Evolutionary conservation across 2,113 vertebrate genomes (phyloP), one percentile per base, ranked within the genome.

Genomic region (Panthera uncia): DNA sequence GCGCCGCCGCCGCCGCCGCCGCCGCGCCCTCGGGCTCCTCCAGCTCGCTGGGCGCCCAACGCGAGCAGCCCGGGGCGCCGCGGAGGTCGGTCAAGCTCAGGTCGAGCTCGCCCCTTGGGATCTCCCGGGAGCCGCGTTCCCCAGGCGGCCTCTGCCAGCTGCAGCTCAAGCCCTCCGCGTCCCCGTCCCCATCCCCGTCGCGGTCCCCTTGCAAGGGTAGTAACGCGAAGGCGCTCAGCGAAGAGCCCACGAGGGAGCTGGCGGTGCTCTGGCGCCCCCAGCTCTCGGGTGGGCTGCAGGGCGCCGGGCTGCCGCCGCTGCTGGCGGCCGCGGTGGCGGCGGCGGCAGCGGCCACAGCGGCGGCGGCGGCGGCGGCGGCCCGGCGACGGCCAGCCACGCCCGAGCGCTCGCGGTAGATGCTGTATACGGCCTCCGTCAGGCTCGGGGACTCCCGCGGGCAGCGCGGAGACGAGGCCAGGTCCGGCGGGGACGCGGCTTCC

Each of bases 351-450:
- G 76, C 50, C 23, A 57, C 94, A 16, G 78, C 57, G 6, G 71
- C 71, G 71, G 71, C 36, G 38, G 90, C 45, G 6, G 85, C 73
- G 7, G 88, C 98, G 57, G 86, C 3, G 5, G 94, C 19, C 79
- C 83, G 86, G 4, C 84, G 7, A 82, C 0, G 76, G 81, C 96
- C 97, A 2, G 97, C 91, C 82, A 86, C 93, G 36, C 96, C 89
- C 0, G 98, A 98, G 74, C 94, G 99, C 97, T 99, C 99, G 79
- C 85, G 99, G 97, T 99, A 99, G 98, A 99, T 99, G 98, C 99
- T 99, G 98, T 99, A 99, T 92, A 99, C 99, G 0, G 99, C 99
- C 91, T 99, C 99, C 0, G 99, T 99, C 98, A 99, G 99, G 88
- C 99, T 99, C 97, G 98, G 99, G 82, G 98, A 41, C 89, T 97